phyloP scores from a whole-genome alignment of 2,888 invertebrate species.

The Lithophane leautieri region DNA sequence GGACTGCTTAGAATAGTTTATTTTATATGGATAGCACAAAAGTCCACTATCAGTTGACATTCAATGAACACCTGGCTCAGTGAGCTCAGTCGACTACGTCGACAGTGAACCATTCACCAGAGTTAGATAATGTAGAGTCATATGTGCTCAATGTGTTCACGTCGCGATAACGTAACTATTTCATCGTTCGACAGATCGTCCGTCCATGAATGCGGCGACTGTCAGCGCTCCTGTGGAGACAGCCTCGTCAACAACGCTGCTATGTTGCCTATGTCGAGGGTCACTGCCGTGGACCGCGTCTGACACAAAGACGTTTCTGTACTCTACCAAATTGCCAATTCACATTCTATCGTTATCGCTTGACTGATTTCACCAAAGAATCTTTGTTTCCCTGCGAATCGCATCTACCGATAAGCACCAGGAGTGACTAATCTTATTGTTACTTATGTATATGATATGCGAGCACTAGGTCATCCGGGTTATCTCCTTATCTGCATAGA shows the following conservation, averaged over 20 bases:
- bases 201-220: slow-evolving; percentile 2
- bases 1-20: not conserved
- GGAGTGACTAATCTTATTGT: slow-evolving; percentile 19
- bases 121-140: not conserved
- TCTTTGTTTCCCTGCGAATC: slow-evolving; percentile 44
- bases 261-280: not conserved
- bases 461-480: slow-evolving; percentile 30
- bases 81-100: not conserved
- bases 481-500: slow-evolving; percentile 25
- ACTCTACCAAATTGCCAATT: slow-evolving; percentile 9
- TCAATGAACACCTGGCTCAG: slow-evolving; percentile 22
- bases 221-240: not conserved
- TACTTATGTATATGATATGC: not conserved
- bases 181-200: not conserved
- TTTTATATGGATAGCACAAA: not conserved
- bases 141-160: not conserved
- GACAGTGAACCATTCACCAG: slow-evolving; percentile 23
- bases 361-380: slow-evolving; percentile 39
- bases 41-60: not conserved
- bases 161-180: slow-evolving; percentile 22
- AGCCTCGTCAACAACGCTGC: not conserved
- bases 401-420: slow-evolving; percentile 20
- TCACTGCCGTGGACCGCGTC: not conserved
- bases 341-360: slow-evolving; percentile 40
- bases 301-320: slow-evolving; percentile 23